Evolutionary conservation across 2,888 invertebrate genomes (phyloP).

Genomic region (Itoplectis maculator): DNA sequence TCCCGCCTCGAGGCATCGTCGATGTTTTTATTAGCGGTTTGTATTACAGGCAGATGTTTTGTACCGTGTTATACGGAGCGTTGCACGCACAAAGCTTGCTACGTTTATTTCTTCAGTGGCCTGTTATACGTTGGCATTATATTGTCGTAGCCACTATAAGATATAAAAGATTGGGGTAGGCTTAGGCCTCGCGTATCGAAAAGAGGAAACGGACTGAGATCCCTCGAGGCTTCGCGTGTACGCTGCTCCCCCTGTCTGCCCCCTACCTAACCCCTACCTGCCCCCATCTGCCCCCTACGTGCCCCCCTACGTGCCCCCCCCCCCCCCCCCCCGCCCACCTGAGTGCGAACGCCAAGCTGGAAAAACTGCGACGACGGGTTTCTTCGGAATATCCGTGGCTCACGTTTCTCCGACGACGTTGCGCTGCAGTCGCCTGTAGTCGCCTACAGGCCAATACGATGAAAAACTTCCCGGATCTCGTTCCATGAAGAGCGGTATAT

Average conservation of each 20-base stretch:
- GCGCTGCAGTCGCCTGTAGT: no score
- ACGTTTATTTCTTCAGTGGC: no score
- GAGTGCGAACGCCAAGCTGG: not conserved
- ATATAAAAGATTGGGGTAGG: conserved; percentile 81
- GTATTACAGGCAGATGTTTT: conserved; percentile 84
- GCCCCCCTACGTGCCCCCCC: no score
- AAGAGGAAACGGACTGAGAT: conserved; percentile 35
- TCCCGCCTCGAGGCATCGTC: conserved; percentile 69
- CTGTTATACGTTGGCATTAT: conserved; percentile 78
- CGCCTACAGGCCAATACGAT: no score
- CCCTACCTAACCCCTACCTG: no score
- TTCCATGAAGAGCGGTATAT: conserved; percentile 60
- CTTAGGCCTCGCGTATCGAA: conserved; percentile 48
- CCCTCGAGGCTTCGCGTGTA: conserved; percentile 23
- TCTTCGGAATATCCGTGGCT: conserved; percentile 48
- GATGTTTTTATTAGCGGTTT: conserved; percentile 83
- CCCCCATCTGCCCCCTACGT: no score
- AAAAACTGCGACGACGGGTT: conserved; percentile 47
- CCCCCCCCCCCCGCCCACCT: not conserved
- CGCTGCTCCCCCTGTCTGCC: no score
- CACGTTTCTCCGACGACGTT: conserved; percentile 29
- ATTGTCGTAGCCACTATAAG: conserved; percentile 75
- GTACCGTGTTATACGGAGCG: conserved; percentile 77
- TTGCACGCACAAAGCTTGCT: conserved; percentile 73
- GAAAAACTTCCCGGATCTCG: conserved; percentile 41